A percentile compares a stretch with the other conserved stretches of the same genome.
phyloP scores from a whole-genome alignment of 2,797 vertebrate genomes.

The Mormyrops attenuatus region DNA sequence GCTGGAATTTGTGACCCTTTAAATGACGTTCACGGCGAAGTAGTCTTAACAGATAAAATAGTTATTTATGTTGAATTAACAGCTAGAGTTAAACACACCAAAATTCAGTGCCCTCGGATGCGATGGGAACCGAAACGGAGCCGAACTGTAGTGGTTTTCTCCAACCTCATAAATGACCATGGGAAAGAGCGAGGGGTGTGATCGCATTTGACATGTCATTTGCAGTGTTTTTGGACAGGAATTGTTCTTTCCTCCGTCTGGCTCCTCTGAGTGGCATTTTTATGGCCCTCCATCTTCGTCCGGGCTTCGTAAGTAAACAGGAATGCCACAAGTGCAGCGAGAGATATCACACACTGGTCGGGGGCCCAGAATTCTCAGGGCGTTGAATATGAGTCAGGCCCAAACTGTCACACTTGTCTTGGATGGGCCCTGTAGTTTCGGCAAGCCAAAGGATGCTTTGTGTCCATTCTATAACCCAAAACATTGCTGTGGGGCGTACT shows the following conservation, averaged over 20 bases:
- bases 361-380: conserved; percentile 72
- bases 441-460: conserved; percentile 45
- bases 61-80: neutral
- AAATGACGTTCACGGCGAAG: neutral
- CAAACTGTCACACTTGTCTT: conserved; percentile 56
- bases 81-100: neutral
- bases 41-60: neutral
- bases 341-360: conserved; percentile 77
- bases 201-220: conserved; percentile 47
- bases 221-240: conserved; percentile 41
- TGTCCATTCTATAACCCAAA: conserved; percentile 49
- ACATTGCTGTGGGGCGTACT: conserved; percentile 40
- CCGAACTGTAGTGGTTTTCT: neutral
- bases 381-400: conserved; percentile 67
- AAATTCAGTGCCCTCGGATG: neutral
- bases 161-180: neutral
- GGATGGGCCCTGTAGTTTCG: conserved; percentile 50
- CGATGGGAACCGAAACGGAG: neutral
- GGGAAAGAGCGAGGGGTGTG: conserved; percentile 35
- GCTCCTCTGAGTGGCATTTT: conserved; percentile 29
- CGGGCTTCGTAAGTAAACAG: conserved; percentile 74
- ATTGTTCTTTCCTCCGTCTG: conserved; percentile 40
- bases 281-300: conserved; percentile 45
- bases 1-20: neutral
- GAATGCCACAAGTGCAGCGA: conserved; percentile 67